Evolutionary conservation across 2,888 invertebrate species (phyloP), one percentile per base, ranked within the genome.

Genomic region (Allolobophora icterica): DNA sequence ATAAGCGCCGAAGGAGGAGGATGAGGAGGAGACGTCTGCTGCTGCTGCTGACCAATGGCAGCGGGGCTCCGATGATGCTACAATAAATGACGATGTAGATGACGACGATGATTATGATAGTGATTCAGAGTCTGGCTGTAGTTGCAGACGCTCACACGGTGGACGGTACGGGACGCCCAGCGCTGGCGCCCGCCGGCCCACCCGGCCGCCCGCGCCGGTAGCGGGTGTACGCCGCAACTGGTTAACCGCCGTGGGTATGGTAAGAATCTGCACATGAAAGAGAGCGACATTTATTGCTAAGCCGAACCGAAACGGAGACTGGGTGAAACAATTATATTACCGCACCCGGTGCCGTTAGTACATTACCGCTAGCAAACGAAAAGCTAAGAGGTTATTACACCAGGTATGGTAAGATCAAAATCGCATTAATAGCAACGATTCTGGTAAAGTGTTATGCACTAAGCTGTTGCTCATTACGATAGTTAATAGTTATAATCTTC

Each of bases 1-100:
- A 45, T 45, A 45, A 45, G 30, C 30, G n/a, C n/a, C 24, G 17
- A 24, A 71, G 71, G n/a, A 30, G 71, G 71, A 71, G 30, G 30
- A n/a, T 1, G n/a, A 30, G n/a, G 11, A 21, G 52, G 24, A 24
- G 24, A 1, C 21, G 17, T 1, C 24, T 21, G 24, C 52, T 52
- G 52, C 21, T 24, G 71, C 45, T 38, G 52, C 52, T n/a, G 71
- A 71, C 71, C 71, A 71, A 71, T 71, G 71, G 71, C 30, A 30
- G 71, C 71, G n/a, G 71, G 71, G 71, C 30, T 71, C n/a, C 71
- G 71, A 71, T 71, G 71, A 71, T 71, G 71, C 71, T 71, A 71
- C 71, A 71, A n/a, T 71, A 71, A 71, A 71, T 71, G 71, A 71
- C 71, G 71, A 71, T n/a, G 71, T n/a, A 71, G 71, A 71, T 71